These are phyloP conservation scores for Nesometra sesokonis DNA, from an alignment of 35 echinoderm and acorn worm genomes.

Conservation along the genomic window DNA sequence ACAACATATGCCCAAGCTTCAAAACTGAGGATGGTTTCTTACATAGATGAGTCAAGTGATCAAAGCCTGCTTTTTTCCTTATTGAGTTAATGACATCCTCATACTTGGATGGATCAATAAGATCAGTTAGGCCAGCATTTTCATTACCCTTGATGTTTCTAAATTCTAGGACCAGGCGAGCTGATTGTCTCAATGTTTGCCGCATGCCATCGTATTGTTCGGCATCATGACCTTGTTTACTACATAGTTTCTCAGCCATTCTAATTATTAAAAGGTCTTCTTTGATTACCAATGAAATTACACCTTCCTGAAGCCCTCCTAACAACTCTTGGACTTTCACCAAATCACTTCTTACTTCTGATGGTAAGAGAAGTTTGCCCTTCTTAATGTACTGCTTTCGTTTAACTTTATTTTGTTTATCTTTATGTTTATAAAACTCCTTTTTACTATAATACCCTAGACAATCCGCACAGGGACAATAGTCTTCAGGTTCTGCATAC, in stretches of 20 bases:
- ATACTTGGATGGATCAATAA: conserved; percentile 20
- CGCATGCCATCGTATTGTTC: conserved; percentile 1
- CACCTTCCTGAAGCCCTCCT: background rate
- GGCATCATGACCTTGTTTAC: conserved; percentile 29
- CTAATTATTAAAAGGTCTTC: conserved; percentile 29
- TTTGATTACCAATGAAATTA: conserved; percentile 11
- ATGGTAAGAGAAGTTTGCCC: conserved; percentile 16
- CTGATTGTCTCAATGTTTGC: conserved; percentile 27
- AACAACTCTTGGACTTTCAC: conserved; percentile 17
- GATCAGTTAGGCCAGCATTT: conserved; percentile 5
- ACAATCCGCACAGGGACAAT: conserved; percentile 39
- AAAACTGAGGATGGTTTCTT: background rate
- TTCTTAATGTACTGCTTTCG: background rate
- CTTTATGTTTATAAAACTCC: conserved; percentile 39
- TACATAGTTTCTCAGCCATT: conserved; percentile 13
- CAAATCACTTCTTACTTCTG: background rate
- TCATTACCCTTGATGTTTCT: conserved; percentile 12
- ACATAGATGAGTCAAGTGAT: background rate
- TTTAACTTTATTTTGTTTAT: background rate
- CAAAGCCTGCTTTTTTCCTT: conserved; percentile 20
- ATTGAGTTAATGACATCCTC: background rate
- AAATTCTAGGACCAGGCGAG: conserved; percentile 19
- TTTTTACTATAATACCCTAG: conserved; percentile 33
- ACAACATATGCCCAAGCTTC: background rate
- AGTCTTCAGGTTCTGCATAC: conserved; percentile 5